phyloP scores from a whole-genome alignment of 2,888 invertebrate genomes.

The Heliconius hortense region DNA sequence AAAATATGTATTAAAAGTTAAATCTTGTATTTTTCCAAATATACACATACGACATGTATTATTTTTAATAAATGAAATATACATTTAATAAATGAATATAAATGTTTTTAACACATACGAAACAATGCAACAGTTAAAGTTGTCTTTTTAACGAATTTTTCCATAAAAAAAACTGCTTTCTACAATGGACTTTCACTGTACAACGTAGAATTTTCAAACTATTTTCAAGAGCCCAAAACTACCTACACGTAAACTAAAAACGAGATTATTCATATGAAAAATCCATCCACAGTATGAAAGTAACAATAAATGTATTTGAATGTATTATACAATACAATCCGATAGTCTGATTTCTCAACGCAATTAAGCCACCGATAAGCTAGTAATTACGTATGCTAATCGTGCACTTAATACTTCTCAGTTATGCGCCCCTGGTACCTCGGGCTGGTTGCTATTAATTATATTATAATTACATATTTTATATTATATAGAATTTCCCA shows the following conservation, averaged over 20 bases:
- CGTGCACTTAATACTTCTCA: conserved; percentile 68
- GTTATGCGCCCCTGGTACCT: conserved; percentile 43
- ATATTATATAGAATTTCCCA: conserved; percentile 22
- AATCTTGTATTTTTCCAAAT: no score
- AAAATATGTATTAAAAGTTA: no score
- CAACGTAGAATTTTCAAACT: no score
- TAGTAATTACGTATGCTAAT: conserved; percentile 80
- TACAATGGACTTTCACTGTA: not conserved
- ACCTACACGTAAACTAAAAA: not conserved
- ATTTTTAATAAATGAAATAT: no score
- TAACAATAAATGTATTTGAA: conserved; percentile 26
- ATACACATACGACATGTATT: no score
- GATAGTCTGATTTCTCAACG: conserved; percentile 47
- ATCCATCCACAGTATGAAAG: conserved; percentile 4
- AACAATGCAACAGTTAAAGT: not conserved
- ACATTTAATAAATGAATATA: no score
- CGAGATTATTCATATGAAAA: not conserved
- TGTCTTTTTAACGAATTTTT: not conserved
- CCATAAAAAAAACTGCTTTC: not conserved
- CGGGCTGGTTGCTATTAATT: conserved; percentile 36
- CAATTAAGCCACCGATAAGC: conserved; percentile 78
- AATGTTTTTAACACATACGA: not conserved
- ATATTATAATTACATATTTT: conserved; percentile 37
- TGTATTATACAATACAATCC: conserved; percentile 37
- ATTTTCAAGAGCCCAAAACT: no score